Conservation (phyloP, 2,888 invertebrate genomes). For the Oscheius myriophilus region DNA sequence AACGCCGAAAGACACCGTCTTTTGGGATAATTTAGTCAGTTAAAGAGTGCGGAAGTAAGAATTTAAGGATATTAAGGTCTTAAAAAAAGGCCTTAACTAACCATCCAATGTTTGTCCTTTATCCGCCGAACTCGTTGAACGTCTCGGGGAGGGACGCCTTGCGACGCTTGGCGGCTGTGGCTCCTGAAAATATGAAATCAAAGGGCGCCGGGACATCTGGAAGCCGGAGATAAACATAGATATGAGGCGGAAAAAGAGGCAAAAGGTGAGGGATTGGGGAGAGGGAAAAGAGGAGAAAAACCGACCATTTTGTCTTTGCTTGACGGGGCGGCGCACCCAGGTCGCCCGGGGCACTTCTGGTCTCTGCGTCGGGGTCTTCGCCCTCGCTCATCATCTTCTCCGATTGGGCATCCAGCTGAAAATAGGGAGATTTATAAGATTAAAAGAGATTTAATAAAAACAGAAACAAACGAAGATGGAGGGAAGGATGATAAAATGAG, state of each 20-base stretch:
- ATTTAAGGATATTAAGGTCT: neutral
- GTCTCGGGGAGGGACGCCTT: conserved; percentile 52
- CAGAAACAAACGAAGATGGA: no score
- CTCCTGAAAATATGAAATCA: conserved; percentile 40
- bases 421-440: neutral
- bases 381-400: conserved; percentile 28
- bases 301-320: conserved; percentile 43
- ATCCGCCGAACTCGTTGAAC: conserved; percentile 42
- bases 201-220: conserved; percentile 11
- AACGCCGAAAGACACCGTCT: no score
- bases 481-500: no score
- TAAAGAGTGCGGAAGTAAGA: no score
- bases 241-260: neutral
- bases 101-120: conserved; percentile 46
- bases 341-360: conserved; percentile 67
- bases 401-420: conserved; percentile 23
- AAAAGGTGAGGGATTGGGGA: neutral
- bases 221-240: conserved; percentile 10
- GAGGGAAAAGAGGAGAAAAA: no score
- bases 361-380: conserved; percentile 55
- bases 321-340: conserved; percentile 45
- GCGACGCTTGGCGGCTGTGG: conserved; percentile 53
- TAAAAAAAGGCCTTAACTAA: conserved; percentile 23
- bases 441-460: conserved; percentile 7
- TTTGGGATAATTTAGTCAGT: no score